These are phyloP conservation scores for Scaptomyza tumidula DNA, from an alignment of 2,888 invertebrate species.

Conservation along the genomic window DNA sequence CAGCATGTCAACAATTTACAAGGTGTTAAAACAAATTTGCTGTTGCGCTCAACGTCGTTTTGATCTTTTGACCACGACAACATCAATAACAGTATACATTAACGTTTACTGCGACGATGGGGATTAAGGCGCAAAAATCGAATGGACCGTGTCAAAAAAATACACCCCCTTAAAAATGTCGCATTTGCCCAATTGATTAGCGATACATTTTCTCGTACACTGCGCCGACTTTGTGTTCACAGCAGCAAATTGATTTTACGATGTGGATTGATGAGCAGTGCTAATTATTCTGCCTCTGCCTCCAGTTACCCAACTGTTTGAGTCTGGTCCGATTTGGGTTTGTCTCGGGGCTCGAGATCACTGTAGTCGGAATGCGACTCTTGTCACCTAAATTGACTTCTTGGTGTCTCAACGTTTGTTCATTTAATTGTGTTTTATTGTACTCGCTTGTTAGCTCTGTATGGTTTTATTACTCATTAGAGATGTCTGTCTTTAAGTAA, in stretches of 20 bases:
- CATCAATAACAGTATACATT: slow-evolving; percentile 5
- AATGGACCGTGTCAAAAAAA: slow-evolving; percentile 31
- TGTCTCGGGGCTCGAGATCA: slow-evolving; percentile 8
- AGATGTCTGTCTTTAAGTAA: slow-evolving; percentile 1
- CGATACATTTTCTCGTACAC: slow-evolving; percentile 51
- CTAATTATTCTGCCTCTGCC: slow-evolving; percentile 32
- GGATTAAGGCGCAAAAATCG: slow-evolving; percentile 45
- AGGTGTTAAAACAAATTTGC: slow-evolving; percentile 39
- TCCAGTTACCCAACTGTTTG: slow-evolving; percentile 30
- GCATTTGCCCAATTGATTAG: slow-evolving; percentile 70
- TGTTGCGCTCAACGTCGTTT: slow-evolving; percentile 11
- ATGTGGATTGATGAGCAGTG: slow-evolving; percentile 41
- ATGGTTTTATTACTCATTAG: slow-evolving; percentile 42
- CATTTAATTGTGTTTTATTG: no score
- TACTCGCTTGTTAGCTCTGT: slow-evolving; percentile 30
- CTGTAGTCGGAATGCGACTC: slow-evolving; percentile 4
- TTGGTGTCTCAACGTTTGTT: slow-evolving; percentile 26
- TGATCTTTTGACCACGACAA: not conserved
- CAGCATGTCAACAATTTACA: not conserved
- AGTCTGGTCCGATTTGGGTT: slow-evolving; percentile 25
- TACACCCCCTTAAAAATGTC: slow-evolving; percentile 55
- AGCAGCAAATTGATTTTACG: slow-evolving; percentile 70
- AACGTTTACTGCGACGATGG: slow-evolving; percentile 4
- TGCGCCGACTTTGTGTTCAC: slow-evolving; percentile 59
- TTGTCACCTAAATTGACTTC: slow-evolving; percentile 33